Evolutionary conservation across 1,140 invertebrate genomes (phyloP).

Genomic region (Acromyrmex charruanus): DNA sequence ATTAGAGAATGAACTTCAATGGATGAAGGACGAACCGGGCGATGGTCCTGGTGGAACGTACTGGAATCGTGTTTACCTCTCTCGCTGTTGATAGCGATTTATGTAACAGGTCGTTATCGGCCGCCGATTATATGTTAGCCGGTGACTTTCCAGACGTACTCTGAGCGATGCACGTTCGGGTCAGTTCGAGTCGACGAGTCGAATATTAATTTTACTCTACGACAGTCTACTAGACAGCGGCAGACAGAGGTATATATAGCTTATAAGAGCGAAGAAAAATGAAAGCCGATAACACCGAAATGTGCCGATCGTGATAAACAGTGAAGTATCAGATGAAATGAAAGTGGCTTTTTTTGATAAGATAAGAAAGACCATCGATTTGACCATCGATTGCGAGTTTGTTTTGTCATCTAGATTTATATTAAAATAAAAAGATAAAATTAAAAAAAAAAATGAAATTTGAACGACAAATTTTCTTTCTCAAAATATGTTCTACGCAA

Average conservation of each 20-base stretch:
- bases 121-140: not conserved
- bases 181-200: too few species aligned
- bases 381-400: not conserved
- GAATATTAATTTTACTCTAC: not conserved
- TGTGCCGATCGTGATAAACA: conserved; percentile 7
- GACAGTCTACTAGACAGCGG: too few species aligned
- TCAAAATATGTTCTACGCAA: too few species aligned
- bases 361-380: not conserved
- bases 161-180: too few species aligned
- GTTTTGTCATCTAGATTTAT: not conserved
- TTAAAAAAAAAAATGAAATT: too few species aligned
- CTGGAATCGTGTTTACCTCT: conserved; percentile 14
- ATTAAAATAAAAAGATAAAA: not conserved
- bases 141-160: not conserved
- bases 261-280: not conserved
- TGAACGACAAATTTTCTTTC: too few species aligned
- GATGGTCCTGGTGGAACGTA: not conserved
- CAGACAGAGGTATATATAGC: not conserved
- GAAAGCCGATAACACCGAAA: not conserved
- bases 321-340: not conserved
- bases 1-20: not conserved
- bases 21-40: not conserved
- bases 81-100: not conserved
- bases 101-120: conserved; percentile 4
- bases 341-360: not conserved